These are phyloP conservation scores for Dinocampus coccinellae DNA, from an alignment of 2,888 invertebrate genomes.

Conservation along the genomic window DNA sequence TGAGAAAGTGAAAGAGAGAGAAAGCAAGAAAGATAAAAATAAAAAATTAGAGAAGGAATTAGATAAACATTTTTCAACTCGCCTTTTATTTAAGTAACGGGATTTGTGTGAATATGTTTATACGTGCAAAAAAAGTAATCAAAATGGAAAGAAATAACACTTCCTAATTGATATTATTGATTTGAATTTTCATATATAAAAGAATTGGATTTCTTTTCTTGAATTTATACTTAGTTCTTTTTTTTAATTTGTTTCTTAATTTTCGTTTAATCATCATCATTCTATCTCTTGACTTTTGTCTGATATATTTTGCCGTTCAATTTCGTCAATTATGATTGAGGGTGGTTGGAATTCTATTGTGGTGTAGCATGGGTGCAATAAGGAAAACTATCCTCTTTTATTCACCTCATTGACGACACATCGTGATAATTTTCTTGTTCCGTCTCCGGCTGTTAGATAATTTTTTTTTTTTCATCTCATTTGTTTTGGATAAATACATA, in stretches of 20 bases:
- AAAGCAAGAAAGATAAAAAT: background rate
- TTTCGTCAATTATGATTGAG: background rate
- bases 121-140: no score
- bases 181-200: background rate
- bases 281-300: background rate
- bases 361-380: constrained; percentile 11
- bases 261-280: background rate
- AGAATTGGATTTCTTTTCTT: background rate
- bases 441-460: constrained; percentile 35
- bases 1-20: no score
- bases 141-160: no score
- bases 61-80: no score
- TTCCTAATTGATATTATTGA: background rate
- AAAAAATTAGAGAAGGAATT: background rate
- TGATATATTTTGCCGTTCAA: background rate
- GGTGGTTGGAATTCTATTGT: background rate
- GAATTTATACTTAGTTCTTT: no score
- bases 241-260: background rate
- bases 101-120: no score
- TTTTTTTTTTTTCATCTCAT: background rate
- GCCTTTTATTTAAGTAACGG: background rate
- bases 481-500: background rate
- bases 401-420: constrained; percentile 36
- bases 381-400: constrained; percentile 34
- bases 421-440: constrained; percentile 37